Conservation (phyloP, 1,140 invertebrate genomes). For the Leptoteleia sp. region DNA sequence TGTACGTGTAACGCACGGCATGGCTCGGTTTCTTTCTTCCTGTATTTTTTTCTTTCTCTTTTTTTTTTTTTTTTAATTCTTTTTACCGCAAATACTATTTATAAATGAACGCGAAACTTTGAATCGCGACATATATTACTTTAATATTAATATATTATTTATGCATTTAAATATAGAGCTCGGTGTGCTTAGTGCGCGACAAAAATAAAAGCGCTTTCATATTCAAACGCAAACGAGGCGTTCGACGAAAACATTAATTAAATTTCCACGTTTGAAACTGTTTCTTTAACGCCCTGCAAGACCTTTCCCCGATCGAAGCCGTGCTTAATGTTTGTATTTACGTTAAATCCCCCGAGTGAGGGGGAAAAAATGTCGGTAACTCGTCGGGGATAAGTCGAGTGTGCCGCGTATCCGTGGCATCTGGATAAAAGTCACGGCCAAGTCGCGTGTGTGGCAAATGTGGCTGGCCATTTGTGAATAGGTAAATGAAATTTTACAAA, state of each 20-base stretch:
- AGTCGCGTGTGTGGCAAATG: no score
- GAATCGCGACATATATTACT: constrained; percentile 23
- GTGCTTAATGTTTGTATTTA: constrained; percentile 17
- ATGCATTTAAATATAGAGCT: constrained; percentile 38
- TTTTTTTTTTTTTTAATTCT: no score
- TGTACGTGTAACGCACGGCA: constrained; percentile 1
- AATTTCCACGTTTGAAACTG: constrained; percentile 36
- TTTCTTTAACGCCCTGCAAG: constrained; percentile 11
- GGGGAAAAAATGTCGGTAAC: no score
- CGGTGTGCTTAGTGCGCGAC: not conserved
- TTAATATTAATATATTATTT: constrained; percentile 48
- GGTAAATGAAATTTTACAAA: no score
- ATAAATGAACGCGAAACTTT: constrained; percentile 25
- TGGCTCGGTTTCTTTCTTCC: no score
- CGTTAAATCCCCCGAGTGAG: no score
- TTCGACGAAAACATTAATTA: constrained; percentile 50
- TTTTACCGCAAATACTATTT: constrained; percentile 18
- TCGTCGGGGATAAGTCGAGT: no score
- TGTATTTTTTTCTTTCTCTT: no score
- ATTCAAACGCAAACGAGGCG: constrained; percentile 48
- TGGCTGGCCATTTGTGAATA: no score
- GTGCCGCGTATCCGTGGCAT: no score
- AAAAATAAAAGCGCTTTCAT: constrained; percentile 19
- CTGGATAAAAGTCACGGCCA: no score
- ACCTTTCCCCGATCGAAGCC: constrained; percentile 6